phyloP scores from a whole-genome alignment of 2,797 vertebrate genomes.

The Rhinatrema bivittatum region DNA sequence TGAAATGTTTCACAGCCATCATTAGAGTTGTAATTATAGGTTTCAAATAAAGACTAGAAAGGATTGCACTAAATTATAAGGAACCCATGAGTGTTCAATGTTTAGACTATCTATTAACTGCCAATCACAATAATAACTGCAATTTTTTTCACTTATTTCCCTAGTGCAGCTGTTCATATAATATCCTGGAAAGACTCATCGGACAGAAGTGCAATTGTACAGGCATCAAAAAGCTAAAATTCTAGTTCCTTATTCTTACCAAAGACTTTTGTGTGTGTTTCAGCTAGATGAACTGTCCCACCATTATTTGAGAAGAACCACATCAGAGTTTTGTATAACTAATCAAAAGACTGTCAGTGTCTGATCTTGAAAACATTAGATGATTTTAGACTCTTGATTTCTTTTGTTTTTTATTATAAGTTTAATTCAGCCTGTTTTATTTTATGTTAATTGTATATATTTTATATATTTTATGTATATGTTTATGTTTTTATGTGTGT shows the following conservation, averaged over 20 bases:
- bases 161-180: slow-evolving; percentile 68
- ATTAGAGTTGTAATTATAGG: slow-evolving; percentile 54
- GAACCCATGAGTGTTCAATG: slow-evolving; percentile 50
- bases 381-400: too few species aligned
- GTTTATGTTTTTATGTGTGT: too few species aligned
- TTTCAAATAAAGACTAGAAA: slow-evolving; percentile 54
- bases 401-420: too few species aligned
- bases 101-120: slow-evolving; percentile 69
- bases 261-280: slow-evolving; percentile 5
- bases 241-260: slow-evolving; percentile 38
- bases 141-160: slow-evolving; percentile 69
- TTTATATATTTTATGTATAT: too few species aligned
- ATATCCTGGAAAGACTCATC: slow-evolving; percentile 52
- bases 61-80: slow-evolving; percentile 63
- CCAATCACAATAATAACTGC: slow-evolving; percentile 73
- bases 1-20: slow-evolving; percentile 44
- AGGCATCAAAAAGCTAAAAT: slow-evolving; percentile 47
- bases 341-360: too few species aligned
- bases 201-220: slow-evolving; percentile 46
- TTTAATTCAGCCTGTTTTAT: too few species aligned
- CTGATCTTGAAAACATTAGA: too few species aligned
- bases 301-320: slow-evolving; percentile 23
- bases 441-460: too few species aligned
- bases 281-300: slow-evolving; percentile 16
- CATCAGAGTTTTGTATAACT: slow-evolving; percentile 10